Percentiles rank a stretch among this genome's conserved stretches.
Conservation (phyloP, 92 coral and sea anemone genomes). For the Epizoanthus fatuus region DNA sequence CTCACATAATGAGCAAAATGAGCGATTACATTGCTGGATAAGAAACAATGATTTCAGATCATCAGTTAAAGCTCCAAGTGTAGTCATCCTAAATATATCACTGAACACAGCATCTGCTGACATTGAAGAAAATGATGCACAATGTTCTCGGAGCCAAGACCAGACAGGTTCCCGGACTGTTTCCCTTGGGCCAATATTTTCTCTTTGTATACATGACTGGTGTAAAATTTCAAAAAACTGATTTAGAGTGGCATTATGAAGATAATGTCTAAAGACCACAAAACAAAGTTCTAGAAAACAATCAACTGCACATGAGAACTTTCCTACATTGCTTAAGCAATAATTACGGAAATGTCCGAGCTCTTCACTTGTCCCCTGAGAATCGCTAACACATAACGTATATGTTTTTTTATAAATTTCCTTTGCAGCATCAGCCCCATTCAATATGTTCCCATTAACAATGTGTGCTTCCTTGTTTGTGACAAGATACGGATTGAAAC, state of each 20-base stretch:
- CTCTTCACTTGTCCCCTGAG: neutral
- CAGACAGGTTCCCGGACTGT: conserved; percentile 46
- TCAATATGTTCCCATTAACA: conserved; percentile 47
- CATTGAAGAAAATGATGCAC: conserved; percentile 51
- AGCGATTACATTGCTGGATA: conserved; percentile 51
- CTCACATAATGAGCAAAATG: conserved; percentile 43
- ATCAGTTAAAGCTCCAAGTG: conserved; percentile 38
- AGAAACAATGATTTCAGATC: conserved; percentile 52
- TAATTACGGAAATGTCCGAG: conserved; percentile 44
- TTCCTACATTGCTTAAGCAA: conserved; percentile 54
- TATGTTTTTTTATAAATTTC: conserved; percentile 42
- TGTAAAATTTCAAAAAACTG: conserved; percentile 54
- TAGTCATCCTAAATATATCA: conserved; percentile 21
- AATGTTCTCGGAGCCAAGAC: conserved; percentile 46
- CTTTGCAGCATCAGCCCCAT: neutral
- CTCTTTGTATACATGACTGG: conserved; percentile 62
- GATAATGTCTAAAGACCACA: conserved; percentile 50
- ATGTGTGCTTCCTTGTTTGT: conserved; percentile 49
- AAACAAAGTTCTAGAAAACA: conserved; percentile 60
- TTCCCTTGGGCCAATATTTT: conserved; percentile 52
- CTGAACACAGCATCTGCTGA: conserved; percentile 54
- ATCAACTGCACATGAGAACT: conserved; percentile 65
- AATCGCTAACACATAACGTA: conserved; percentile 13
- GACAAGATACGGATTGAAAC: neutral
- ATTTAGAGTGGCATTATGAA: conserved; percentile 45